Percentiles rank a stretch among this genome's conserved stretches.
phyloP scores from a whole-genome alignment of 2,113 vertebrate genomes.

The Rhizomys pruinosus region DNA sequence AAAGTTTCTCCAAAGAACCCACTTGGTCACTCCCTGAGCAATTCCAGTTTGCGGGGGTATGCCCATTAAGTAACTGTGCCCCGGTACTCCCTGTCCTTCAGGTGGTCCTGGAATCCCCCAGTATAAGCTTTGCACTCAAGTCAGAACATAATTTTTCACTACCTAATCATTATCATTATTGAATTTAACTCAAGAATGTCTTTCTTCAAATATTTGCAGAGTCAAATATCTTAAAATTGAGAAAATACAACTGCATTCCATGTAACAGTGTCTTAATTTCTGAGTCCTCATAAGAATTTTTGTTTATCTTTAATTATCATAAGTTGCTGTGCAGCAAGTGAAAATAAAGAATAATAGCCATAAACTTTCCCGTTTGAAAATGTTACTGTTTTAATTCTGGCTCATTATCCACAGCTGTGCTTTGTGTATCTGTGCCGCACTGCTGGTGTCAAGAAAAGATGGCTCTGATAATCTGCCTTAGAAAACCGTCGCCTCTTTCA shows the following conservation, averaged over 20 bases:
- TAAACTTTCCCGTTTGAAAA: neutral
- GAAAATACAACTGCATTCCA: neutral
- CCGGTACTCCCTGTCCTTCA: too few relatives aligned
- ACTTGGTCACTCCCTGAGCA: too few relatives aligned
- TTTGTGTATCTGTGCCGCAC: fast-evolving
- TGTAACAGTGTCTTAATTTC: neutral
- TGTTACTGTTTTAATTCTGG: neutral
- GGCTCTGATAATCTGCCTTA: neutral
- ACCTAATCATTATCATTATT: too few relatives aligned
- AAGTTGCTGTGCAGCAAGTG: neutral
- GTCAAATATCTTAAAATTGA: constrained; percentile 32
- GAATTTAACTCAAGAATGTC: constrained; percentile 8
- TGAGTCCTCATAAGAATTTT: neutral
- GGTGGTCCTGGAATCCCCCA: too few relatives aligned
- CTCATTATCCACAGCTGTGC: neutral
- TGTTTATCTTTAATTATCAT: neutral
- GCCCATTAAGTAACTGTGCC: too few relatives aligned
- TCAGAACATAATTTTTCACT: too few relatives aligned
- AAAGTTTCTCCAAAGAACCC: too few relatives aligned
- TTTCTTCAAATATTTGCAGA: neutral
- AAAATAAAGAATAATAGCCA: neutral
- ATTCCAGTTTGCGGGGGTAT: too few relatives aligned
- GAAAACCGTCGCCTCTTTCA: neutral
- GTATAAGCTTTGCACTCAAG: too few relatives aligned
- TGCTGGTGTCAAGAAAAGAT: neutral